Percentiles rank a stretch among this genome's conserved stretches.
Conservation (phyloP, 2,113 vertebrate species). For the Propithecus coquereli region DNA sequence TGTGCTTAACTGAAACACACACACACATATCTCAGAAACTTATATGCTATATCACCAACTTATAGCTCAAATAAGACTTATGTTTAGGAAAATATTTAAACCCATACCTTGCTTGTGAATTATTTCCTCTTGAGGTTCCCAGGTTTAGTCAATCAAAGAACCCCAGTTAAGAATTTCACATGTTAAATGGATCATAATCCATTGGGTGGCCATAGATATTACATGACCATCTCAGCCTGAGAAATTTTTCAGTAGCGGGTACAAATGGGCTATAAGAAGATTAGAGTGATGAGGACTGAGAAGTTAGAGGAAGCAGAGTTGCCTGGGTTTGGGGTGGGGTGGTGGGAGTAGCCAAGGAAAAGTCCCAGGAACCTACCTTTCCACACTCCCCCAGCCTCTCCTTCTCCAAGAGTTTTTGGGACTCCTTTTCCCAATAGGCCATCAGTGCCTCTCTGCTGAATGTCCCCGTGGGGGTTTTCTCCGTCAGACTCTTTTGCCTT, state of each 20-base stretch:
- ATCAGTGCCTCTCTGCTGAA: constrained; percentile 95
- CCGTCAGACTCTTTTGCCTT: constrained; percentile 94
- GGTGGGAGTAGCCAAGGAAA: neutral
- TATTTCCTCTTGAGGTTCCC: neutral
- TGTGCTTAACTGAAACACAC: neutral
- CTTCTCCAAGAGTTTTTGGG: constrained; percentile 91
- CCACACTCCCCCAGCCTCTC: constrained; percentile 85
- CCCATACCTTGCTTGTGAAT: neutral
- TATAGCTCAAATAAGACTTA: neutral
- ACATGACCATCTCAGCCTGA: neutral
- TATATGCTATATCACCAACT: neutral
- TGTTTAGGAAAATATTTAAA: constrained; percentile 2
- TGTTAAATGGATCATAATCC: neutral
- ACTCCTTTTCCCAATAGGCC: constrained; percentile 98
- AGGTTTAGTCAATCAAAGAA: neutral
- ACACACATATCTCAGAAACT: neutral
- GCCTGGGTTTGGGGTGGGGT: neutral
- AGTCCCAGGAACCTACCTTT: constrained; percentile 78
- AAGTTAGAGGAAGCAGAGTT: neutral
- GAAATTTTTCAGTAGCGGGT: neutral
- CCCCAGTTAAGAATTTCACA: neutral
- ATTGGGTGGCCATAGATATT: neutral
- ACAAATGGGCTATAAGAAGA: neutral
- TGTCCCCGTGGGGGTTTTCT: constrained; percentile 94
- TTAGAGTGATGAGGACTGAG: neutral